A percentile compares a stretch with the other conserved stretches of the same genome.
These are phyloP conservation scores for Xylota segnis DNA, from an alignment of 2,888 invertebrate genomes.

Conservation along the genomic window DNA sequence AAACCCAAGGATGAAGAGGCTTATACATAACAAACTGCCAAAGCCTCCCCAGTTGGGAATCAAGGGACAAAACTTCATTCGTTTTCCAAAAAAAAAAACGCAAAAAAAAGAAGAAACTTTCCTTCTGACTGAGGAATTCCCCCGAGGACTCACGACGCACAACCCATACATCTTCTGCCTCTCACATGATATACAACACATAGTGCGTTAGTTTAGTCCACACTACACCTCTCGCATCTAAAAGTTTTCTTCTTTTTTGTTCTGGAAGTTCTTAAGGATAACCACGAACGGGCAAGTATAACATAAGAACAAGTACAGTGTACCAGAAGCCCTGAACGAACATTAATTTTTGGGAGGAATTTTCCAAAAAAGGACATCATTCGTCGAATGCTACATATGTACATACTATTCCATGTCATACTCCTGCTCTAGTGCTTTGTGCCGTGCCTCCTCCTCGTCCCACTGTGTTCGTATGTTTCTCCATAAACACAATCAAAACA, in stretches of 20 bases:
- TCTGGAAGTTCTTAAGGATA: slow-evolving; percentile 19
- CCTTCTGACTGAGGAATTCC: slow-evolving; percentile 5
- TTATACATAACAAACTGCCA: slow-evolving; percentile 37
- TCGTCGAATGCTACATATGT: slow-evolving; percentile 30
- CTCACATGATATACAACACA: neutral
- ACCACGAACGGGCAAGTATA: slow-evolving; percentile 27
- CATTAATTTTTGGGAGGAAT: slow-evolving; percentile 60
- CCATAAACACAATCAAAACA: slow-evolving; percentile 69
- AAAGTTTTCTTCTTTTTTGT: slow-evolving; percentile 24
- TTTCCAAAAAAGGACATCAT: slow-evolving; percentile 61
- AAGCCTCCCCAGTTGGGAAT: slow-evolving; percentile 44
- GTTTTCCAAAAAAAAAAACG: slow-evolving; percentile 15
- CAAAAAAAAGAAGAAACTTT: slow-evolving; percentile 1
- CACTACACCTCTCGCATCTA: neutral
- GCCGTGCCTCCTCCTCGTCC: neutral
- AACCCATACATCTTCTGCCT: slow-evolving; percentile 9
- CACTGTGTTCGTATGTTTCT: slow-evolving; percentile 3
- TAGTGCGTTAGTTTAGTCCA: slow-evolving; percentile 32
- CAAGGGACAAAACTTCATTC: slow-evolving; percentile 52
- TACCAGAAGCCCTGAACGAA: slow-evolving; percentile 26
- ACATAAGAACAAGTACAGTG: neutral
- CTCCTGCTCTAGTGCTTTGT: neutral
- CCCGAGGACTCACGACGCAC: slow-evolving; percentile 10
- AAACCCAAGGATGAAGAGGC: slow-evolving; percentile 1
- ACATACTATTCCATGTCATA: neutral